These are phyloP conservation scores for Eucera pruinosa DNA, from an alignment of 2,888 invertebrate genomes.

Conservation along the genomic window DNA sequence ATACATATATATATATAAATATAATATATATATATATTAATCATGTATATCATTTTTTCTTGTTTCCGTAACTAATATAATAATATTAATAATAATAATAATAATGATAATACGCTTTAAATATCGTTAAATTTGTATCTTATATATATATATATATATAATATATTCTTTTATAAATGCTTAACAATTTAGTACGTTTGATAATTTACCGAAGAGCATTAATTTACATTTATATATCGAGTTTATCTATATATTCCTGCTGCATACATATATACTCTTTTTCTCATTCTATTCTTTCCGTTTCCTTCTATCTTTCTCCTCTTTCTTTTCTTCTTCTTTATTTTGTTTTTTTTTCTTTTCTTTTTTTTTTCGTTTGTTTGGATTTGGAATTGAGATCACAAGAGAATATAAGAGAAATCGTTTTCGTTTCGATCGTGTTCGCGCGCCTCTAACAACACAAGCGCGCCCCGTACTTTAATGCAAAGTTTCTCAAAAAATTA, in stretches of 20 bases:
- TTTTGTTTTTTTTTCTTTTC: too few species aligned
- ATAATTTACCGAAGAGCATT: conserved; percentile 60
- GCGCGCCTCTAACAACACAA: conserved; percentile 24
- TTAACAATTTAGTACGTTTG: conserved; percentile 72
- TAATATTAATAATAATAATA: conserved; percentile 42
- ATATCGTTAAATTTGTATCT: conserved; percentile 65
- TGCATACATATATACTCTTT: neutral
- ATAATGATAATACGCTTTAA: too few species aligned
- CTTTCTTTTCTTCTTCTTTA: too few species aligned
- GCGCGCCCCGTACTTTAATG: too few species aligned
- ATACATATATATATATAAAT: neutral
- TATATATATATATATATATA: conserved; percentile 57
- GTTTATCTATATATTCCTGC: conserved; percentile 31
- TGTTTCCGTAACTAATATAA: conserved; percentile 65
- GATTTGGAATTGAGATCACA: conserved; percentile 70
- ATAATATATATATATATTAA: conserved; percentile 56
- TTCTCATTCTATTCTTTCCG: conserved; percentile 14
- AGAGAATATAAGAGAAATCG: conserved; percentile 49
- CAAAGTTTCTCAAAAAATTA: too few species aligned
- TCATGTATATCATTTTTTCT: conserved; percentile 64
- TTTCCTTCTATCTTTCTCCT: conserved; percentile 29
- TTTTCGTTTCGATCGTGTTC: conserved; percentile 13
- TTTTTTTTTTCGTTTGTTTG: conserved; percentile 19
- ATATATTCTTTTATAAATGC: conserved; percentile 71
- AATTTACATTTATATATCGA: conserved; percentile 58